Percentiles rank a stretch among this genome's conserved stretches.
Evolutionary conservation across 2,113 vertebrate genomes (phyloP).

Genomic region (Sitta europaea): DNA sequence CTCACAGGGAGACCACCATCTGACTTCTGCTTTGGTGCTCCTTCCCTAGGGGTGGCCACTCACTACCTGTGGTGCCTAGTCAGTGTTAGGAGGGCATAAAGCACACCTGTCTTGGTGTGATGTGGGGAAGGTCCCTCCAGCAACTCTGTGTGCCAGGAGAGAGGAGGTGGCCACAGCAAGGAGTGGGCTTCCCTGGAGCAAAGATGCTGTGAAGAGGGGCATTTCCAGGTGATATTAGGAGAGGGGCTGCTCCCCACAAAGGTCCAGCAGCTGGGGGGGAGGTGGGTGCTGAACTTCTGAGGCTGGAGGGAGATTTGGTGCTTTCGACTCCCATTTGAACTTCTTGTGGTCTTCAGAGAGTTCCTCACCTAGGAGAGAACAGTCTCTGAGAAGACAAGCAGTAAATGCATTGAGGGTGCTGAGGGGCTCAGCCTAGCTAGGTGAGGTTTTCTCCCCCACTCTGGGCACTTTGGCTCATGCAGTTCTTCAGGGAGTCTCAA

Average conservation of each 20-base stretch:
- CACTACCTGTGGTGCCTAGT: background rate
- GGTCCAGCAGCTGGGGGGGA: background rate
- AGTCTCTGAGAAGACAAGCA: background rate
- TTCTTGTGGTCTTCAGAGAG: background rate
- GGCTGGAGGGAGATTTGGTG: background rate
- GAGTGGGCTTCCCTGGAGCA: background rate
- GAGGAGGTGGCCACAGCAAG: background rate
- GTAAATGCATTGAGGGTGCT: background rate
- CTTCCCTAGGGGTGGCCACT: background rate
- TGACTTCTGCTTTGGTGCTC: background rate
- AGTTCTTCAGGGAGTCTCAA: background rate
- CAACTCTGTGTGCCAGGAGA: background rate
- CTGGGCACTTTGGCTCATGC: rapidly evolving
- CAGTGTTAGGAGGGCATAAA: background rate
- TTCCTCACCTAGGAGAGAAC: background rate
- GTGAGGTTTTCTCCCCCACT: background rate
- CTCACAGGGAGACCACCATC: background rate
- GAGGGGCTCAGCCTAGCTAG: background rate
- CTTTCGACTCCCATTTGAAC: background rate
- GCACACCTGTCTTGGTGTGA: background rate
- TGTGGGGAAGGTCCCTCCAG: background rate
- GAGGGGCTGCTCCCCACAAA: background rate
- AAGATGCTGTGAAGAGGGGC: background rate
- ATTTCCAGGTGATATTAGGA: background rate
- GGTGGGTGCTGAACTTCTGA: background rate